Percentiles rank a stretch among this genome's conserved stretches.
phyloP scores from a whole-genome alignment of 2,797 vertebrate genomes.

The Sternarchorhynchus goeldii region DNA sequence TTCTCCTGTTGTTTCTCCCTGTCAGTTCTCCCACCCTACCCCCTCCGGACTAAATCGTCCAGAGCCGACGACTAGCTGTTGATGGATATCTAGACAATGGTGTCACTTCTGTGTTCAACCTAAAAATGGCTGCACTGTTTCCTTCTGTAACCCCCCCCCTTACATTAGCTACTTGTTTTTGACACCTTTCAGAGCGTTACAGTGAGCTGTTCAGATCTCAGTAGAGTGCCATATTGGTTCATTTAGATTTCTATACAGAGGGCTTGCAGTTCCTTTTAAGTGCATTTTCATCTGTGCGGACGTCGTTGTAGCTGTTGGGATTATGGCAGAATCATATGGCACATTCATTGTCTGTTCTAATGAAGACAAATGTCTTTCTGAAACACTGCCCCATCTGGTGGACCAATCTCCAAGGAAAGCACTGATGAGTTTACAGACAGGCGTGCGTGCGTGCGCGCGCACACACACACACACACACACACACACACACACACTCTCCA shows the following conservation, averaged over 20 bases:
- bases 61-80: constrained; percentile 47
- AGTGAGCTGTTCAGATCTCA: neutral
- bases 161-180: neutral
- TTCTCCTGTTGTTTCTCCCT: too few relatives aligned
- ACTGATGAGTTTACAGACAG: constrained; percentile 26
- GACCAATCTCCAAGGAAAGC: constrained; percentile 35
- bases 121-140: constrained; percentile 4
- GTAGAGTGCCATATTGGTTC: too few relatives aligned
- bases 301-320: constrained; percentile 6
- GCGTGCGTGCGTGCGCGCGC: too few relatives aligned
- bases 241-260: too few relatives aligned
- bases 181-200: too few relatives aligned
- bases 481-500: too few relatives aligned
- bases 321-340: constrained; percentile 13
- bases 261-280: too few relatives aligned
- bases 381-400: constrained; percentile 54
- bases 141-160: neutral
- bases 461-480: too few relatives aligned
- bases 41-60: constrained; percentile 18
- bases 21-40: neutral
- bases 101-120: constrained; percentile 19
- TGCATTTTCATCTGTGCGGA: constrained; percentile 24
- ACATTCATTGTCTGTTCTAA: constrained; percentile 54
- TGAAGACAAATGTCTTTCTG: constrained; percentile 60
- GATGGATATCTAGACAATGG: constrained; percentile 50